phyloP scores from a whole-genome alignment of 64 coral and sea anemone species.

The Platygyra sinensis region DNA sequence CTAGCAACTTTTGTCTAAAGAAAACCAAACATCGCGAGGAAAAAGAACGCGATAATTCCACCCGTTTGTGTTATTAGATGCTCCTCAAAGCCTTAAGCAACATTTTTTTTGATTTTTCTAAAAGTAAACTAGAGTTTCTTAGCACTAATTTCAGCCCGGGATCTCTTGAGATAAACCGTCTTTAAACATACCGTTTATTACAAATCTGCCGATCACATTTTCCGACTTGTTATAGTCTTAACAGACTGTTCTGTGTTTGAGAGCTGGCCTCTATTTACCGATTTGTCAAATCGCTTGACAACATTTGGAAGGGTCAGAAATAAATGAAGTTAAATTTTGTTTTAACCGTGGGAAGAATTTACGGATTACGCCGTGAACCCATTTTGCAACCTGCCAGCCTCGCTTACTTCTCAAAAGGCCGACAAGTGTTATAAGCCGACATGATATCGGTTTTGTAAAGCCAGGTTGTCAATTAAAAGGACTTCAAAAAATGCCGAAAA shows the following conservation, averaged over 20 bases:
- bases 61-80: neutral
- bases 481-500: constrained; percentile 52
- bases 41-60: neutral
- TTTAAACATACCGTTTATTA: constrained; percentile 74
- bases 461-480: constrained; percentile 36
- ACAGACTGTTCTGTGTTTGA: constrained; percentile 58
- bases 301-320: constrained; percentile 49
- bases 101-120: constrained; percentile 43
- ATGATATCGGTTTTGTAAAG: constrained; percentile 27
- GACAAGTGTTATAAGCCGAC: constrained; percentile 42
- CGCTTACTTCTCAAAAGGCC: constrained; percentile 28
- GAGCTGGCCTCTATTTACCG: constrained; percentile 59
- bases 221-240: constrained; percentile 55
- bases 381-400: constrained; percentile 20
- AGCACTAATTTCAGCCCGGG: constrained; percentile 44
- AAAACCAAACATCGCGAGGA: neutral
- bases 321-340: constrained; percentile 78
- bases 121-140: constrained; percentile 30
- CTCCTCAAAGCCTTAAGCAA: neutral
- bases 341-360: constrained; percentile 77
- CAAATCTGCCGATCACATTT: constrained; percentile 65
- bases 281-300: constrained; percentile 80
- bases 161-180: constrained; percentile 62
- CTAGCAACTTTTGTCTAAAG: constrained; percentile 25
- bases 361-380: constrained; percentile 25